Evolutionary conservation across 2,888 invertebrate genomes (phyloP).

Genomic region (Cryptops parisi): DNA sequence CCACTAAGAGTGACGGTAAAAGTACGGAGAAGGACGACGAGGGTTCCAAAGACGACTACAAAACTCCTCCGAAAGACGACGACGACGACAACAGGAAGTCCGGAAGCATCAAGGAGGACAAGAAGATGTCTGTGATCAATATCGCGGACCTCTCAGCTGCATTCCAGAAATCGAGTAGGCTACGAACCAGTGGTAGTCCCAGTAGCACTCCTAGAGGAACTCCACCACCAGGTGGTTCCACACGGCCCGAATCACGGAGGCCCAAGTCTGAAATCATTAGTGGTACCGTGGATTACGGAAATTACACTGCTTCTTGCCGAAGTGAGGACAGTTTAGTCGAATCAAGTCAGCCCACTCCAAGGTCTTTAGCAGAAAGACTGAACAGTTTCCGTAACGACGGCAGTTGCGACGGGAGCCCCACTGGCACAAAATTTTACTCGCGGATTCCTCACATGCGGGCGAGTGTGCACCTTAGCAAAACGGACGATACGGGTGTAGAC

Average conservation of each 20-base stretch:
- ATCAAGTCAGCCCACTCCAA: slow-evolving; percentile 5
- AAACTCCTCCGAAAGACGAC: slow-evolving; percentile 19
- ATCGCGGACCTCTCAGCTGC: slow-evolving; percentile 23
- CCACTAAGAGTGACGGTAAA: slow-evolving; percentile 9
- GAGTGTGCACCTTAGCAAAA: not conserved
- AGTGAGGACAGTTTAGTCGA: slow-evolving; percentile 11
- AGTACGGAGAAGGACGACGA: slow-evolving; percentile 18
- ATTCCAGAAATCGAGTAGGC: slow-evolving; percentile 21
- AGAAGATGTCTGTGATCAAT: slow-evolving; percentile 23
- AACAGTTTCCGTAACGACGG: slow-evolving; percentile 3
- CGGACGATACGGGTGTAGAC: slow-evolving; percentile 9
- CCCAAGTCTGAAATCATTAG: slow-evolving; percentile 10
- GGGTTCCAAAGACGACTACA: slow-evolving; percentile 16
- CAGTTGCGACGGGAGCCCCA: slow-evolving; percentile 7
- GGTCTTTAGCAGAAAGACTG: not conserved
- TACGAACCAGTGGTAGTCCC: slow-evolving; percentile 16
- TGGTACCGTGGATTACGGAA: slow-evolving; percentile 1
- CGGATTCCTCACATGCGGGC: not conserved
- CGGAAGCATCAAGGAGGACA: slow-evolving; percentile 9
- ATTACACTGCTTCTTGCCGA: not conserved
- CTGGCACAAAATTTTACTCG: not conserved
- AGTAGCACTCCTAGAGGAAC: slow-evolving; percentile 6
- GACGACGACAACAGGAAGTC: too few relatives aligned
- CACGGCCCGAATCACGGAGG: slow-evolving; percentile 10
- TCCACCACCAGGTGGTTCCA: slow-evolving; percentile 1